Evolutionary conservation across 2,797 vertebrate species (phyloP).

Genomic region (Alectoris magna): DNA sequence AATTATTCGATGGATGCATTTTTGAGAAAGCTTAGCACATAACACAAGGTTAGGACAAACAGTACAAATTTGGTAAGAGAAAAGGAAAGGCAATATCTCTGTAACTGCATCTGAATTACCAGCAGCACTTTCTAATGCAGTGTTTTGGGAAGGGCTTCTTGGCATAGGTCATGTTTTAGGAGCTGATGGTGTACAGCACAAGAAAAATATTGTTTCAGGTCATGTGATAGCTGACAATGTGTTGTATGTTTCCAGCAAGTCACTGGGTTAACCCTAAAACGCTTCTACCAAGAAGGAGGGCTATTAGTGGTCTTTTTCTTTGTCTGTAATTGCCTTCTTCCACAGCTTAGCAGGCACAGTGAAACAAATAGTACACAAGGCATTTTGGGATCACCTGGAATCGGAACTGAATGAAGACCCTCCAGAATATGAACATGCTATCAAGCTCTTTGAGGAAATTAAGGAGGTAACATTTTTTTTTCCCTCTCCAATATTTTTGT

Average conservation of each 20-base stretch:
- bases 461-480: slow-evolving; percentile 82
- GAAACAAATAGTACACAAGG: slow-evolving; percentile 89
- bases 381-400: slow-evolving; percentile 93
- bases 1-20: background rate
- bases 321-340: background rate
- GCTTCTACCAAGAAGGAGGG: background rate
- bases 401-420: slow-evolving; percentile 90
- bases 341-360: slow-evolving; percentile 86
- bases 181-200: background rate
- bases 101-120: background rate
- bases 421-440: slow-evolving; percentile 90
- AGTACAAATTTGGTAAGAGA: background rate
- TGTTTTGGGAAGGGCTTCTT: background rate
- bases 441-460: slow-evolving; percentile 93
- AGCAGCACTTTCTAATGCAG: background rate
- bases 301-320: background rate
- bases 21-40: background rate
- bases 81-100: background rate
- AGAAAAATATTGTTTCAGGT: background rate
- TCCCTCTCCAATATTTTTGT: background rate
- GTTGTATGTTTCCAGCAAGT: background rate
- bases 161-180: background rate
- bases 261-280: background rate
- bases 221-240: background rate
- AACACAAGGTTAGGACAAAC: background rate